A percentile compares a stretch with the other conserved stretches of the same genome.
Conservation (phyloP, 1,140 invertebrate species). For the Bombus cullumanus region DNA sequence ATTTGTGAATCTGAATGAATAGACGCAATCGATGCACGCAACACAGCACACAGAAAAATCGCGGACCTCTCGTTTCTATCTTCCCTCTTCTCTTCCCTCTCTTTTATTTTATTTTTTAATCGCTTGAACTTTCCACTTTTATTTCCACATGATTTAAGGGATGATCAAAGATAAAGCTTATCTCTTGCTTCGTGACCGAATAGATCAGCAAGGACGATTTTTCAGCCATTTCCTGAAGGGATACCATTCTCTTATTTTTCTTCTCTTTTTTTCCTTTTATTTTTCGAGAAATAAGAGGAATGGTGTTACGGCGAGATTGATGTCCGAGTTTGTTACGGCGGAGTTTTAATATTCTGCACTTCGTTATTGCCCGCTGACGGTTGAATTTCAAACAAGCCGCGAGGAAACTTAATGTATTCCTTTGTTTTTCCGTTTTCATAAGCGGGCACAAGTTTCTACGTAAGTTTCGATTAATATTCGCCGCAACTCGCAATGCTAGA, state of each 20-base stretch:
- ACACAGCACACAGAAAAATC: not conserved
- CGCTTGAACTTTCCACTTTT: not conserved
- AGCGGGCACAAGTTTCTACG: not conserved
- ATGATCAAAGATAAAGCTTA: too few species aligned
- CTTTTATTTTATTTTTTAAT: not conserved
- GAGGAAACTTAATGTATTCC: not conserved
- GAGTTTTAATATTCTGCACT: not conserved
- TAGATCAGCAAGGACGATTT: not conserved
- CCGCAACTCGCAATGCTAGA: not conserved
- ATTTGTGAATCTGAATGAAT: not conserved
- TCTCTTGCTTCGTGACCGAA: not conserved
- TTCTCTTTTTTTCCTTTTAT: not conserved
- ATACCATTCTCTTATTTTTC: not conserved
- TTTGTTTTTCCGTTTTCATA: not conserved
- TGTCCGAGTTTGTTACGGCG: not conserved
- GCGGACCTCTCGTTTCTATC: not conserved
- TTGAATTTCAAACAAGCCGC: not conserved
- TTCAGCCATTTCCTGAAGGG: not conserved
- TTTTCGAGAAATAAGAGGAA: too few species aligned
- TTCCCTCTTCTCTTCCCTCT: not conserved
- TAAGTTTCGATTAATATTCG: not conserved
- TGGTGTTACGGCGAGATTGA: not conserved
- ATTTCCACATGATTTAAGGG: not conserved
- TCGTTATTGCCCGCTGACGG: too few species aligned
- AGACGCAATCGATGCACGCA: not conserved